These are phyloP conservation scores for Cinclus cinclus DNA, from an alignment of 2,113 vertebrate genomes.

Conservation along the genomic window DNA sequence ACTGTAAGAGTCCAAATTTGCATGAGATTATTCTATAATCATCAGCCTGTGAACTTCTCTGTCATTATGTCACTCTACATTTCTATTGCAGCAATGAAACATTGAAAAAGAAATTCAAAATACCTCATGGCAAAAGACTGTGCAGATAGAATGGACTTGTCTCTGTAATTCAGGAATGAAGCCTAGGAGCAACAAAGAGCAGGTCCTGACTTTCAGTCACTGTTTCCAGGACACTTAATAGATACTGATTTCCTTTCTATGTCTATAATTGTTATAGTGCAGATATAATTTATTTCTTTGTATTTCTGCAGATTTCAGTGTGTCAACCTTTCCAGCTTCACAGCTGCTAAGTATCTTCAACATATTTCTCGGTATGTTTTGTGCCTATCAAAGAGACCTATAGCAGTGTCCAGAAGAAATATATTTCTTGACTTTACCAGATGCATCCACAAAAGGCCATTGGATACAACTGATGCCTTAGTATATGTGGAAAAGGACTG, in stretches of 20 bases:
- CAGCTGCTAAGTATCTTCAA: not conserved
- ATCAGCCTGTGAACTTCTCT: not conserved
- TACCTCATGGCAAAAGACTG: not conserved
- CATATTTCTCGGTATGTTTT: not conserved
- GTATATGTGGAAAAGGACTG: not conserved
- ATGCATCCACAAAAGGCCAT: not conserved
- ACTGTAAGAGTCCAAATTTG: not conserved
- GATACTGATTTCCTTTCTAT: not conserved
- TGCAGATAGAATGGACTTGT: not conserved
- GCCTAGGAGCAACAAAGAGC: not conserved
- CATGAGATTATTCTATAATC: not conserved
- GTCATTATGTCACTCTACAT: not conserved
- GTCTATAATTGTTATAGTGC: not conserved
- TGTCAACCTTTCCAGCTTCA: not conserved
- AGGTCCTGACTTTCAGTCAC: not conserved
- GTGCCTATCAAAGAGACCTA: not conserved
- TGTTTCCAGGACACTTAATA: not conserved
- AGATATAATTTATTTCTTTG: not conserved
- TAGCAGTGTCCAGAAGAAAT: not conserved
- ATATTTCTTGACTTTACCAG: not conserved
- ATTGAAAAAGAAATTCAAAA: not conserved
- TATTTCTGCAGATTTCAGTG: not conserved
- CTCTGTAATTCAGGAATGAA: not conserved
- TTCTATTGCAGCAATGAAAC: not conserved
- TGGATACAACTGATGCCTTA: accelerated